Conservation (phyloP, 2,888 invertebrate species). For the Dynastes hyllus region DNA sequence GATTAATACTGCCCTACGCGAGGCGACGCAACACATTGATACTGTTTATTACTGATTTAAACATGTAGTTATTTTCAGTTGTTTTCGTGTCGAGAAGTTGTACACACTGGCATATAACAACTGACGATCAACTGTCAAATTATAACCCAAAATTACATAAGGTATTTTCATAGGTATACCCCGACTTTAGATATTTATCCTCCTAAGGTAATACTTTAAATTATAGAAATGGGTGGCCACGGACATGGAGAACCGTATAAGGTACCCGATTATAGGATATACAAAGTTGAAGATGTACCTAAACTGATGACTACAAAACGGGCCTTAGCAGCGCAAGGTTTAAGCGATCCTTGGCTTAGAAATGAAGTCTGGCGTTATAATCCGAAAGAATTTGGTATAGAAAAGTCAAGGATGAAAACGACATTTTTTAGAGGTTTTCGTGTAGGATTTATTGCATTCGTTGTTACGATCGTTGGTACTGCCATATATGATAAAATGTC, state of each 20-base stretch:
- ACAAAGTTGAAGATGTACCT: slow-evolving; percentile 82
- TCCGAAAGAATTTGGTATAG: slow-evolving; percentile 75
- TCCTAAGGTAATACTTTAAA: background rate
- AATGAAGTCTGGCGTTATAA: slow-evolving; percentile 91
- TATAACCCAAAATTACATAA: slow-evolving; percentile 45
- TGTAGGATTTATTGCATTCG: slow-evolving; percentile 76
- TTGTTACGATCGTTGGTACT: slow-evolving; percentile 73
- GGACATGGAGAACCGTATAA: slow-evolving; percentile 76
- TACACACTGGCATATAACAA: background rate
- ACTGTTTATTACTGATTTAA: no score
- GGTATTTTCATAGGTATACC: background rate
- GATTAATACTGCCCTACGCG: no score
- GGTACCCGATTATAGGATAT: slow-evolving; percentile 83
- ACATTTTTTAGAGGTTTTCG: slow-evolving; percentile 79
- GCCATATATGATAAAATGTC: slow-evolving; percentile 63
- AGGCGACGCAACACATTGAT: no score
- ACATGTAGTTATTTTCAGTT: background rate
- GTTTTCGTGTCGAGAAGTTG: background rate
- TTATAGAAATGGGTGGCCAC: slow-evolving; percentile 40
- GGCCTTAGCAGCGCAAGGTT: slow-evolving; percentile 80
- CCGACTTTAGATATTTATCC: background rate
- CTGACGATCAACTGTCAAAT: background rate
- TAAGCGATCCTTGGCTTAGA: slow-evolving; percentile 91
- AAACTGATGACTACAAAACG: slow-evolving; percentile 78
- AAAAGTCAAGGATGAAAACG: slow-evolving; percentile 67